phyloP scores from a whole-genome alignment of 2,113 vertebrate genomes.

The Silurus glanis region DNA sequence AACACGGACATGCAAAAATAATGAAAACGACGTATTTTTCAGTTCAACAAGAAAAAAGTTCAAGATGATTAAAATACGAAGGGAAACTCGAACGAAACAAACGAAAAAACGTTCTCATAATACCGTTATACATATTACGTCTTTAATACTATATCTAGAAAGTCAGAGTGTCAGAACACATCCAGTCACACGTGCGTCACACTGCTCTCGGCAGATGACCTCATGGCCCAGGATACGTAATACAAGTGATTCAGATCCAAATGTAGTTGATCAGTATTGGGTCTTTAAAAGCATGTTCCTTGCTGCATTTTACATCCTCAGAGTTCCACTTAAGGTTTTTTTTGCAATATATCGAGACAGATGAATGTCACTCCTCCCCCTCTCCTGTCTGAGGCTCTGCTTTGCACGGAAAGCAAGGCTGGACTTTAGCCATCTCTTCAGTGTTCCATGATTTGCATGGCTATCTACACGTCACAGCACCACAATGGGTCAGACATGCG shows the following conservation, averaged over 20 bases:
- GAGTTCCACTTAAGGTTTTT: neutral
- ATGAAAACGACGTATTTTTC: neutral
- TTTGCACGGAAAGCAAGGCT: constrained; percentile 55
- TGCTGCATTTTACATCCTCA: neutral
- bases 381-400: constrained; percentile 56
- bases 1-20: neutral
- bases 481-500: constrained; percentile 63
- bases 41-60: neutral
- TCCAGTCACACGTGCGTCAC: neutral
- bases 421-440: constrained; percentile 65
- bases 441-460: constrained; percentile 67
- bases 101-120: neutral
- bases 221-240: neutral
- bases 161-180: neutral
- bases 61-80: neutral
- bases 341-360: neutral
- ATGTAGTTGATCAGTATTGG: neutral
- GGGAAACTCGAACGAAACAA: neutral
- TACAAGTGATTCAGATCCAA: neutral
- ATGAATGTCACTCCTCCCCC: constrained; percentile 33
- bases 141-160: neutral
- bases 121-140: neutral
- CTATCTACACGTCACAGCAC: constrained; percentile 69
- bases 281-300: neutral
- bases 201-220: neutral